Base-by-base conservation (phyloP, 2,888 invertebrate genomes). In the Zonitis immaculata region DNA sequence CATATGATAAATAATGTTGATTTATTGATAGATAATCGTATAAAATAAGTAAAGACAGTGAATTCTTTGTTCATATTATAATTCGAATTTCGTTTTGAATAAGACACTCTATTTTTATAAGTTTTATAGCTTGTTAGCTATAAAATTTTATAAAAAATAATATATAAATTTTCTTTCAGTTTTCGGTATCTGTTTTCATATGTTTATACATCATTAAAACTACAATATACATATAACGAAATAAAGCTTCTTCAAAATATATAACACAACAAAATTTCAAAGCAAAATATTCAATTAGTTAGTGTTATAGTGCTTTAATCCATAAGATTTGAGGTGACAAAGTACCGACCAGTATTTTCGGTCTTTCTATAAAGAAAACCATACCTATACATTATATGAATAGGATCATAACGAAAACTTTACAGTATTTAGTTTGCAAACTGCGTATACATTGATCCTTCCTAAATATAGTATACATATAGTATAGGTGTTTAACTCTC, bases 1-100 rank as follows among this genome's bases (percentile, higher is more conserved):
- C 39, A 39, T 39, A 39, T 39, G 39, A 39, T 39, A 39, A 39
- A 39, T 39, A 39, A 18, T 39, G 39, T 39, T 39, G 39, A 39
- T 39, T 39, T 39, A 39, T 39, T 39, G 6, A n/a, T 20, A 39
- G 39, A 39, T 35, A 35, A 35, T 35, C 1, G 35, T 7, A n/a
- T n/a, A n/a, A n/a, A n/a, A n/a, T n/a, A n/a, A n/a, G n/a, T n/a
- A n/a, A n/a, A 39, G 20, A 39, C 39, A 35, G 35, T 35, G 9
- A 35, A 35, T 18, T 4, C 39, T 39, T 39, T 39, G 39, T 39
- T 39, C 39, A n/a, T n/a, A n/a, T n/a, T n/a, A n/a, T n/a, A n/a
- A 39, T 11, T 39, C 18, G 11, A 20, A n/a, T 6, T 11, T 39
- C 18, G 39, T n/a, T n/a, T n/a, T n/a, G 16, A 20, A n/a, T 20